phyloP scores from a whole-genome alignment of 2,113 vertebrate species.

The Aldabrachelys gigantea region DNA sequence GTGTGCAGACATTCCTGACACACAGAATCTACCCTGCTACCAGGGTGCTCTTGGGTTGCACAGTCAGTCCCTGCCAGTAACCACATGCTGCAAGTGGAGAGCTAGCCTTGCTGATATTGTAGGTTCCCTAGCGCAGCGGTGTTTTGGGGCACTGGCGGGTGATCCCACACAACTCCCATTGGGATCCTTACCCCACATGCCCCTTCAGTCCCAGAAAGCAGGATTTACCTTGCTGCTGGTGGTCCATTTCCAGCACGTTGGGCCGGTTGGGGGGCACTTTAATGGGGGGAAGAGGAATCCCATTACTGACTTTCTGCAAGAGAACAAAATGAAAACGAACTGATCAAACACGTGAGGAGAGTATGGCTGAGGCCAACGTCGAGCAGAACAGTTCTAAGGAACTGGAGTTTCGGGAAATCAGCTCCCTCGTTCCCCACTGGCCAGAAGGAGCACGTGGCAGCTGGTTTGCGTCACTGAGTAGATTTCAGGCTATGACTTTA shows the following conservation, averaged over 20 bases:
- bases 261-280: constrained; percentile 66
- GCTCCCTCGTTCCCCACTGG: neutral
- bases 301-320: constrained; percentile 58
- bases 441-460: neutral
- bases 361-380: neutral
- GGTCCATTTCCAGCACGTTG: neutral
- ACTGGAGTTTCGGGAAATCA: neutral
- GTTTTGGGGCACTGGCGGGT: neutral
- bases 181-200: neutral
- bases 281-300: constrained; percentile 71
- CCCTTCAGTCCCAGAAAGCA: neutral
- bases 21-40: neutral
- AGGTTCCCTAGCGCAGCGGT: rapidly evolving
- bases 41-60: neutral
- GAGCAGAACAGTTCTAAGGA: neutral
- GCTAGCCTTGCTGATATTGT: rapidly evolving
- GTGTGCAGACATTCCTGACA: neutral
- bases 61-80: neutral
- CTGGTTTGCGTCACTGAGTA: neutral
- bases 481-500: neutral
- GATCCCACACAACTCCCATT: neutral
- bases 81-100: neutral
- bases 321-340: neutral
- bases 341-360: rapidly evolving
- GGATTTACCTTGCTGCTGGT: constrained; percentile 39